Base-by-base conservation (phyloP, 2,113 vertebrate species). In the Proteles cristata region DNA sequence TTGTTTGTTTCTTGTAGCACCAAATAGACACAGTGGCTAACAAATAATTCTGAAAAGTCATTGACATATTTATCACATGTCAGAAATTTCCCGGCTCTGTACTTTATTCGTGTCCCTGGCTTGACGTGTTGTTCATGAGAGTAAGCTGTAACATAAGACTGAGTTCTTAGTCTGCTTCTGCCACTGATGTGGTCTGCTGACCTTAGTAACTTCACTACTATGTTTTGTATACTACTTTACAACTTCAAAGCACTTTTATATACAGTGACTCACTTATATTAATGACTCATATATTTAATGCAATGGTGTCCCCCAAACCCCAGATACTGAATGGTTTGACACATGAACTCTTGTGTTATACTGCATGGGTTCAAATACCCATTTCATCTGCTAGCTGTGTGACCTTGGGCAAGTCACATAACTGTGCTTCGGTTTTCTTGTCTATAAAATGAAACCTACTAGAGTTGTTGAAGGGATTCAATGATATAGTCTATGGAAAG, bases 21-120 rank as follows among this genome's bases (percentile, higher is more conserved):
- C 98, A 98, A 61, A 97, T 95, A 97, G 90, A 98, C 98, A 98
- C 95, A 98, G 97, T 97, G 97, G 79, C 88, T 96, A 93, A 89
- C 95, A 83, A 83, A 84, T 93, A 92, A 84, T 87, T 94, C 96
- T 69, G 31, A 87, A 96, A 95, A 96, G 35, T 88, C 97, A 90
- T 63, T 55, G 50, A 94, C 95, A 90, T 94, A 85, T 76, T 84
- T 93, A 90, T 31, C 55, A 4, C 53, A 77, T 39, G 33, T 63
- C 91, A 94, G 31, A 81, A 58, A 58, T 48, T 86, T 82, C 90
- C 94, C 90, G 39, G 17, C 92, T 87, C 87, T 82, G 3, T 68
- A 90, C 35, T 85, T 93, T 85, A 94, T 69, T 65, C 87, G 53
- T 33, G 35, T 74, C 35, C 45, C 94, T 90, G 93, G 66, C 69